Percentiles rank a stretch among this genome's conserved stretches.
Conservation (phyloP, 2,888 invertebrate genomes). For the Cryptops parisi region DNA sequence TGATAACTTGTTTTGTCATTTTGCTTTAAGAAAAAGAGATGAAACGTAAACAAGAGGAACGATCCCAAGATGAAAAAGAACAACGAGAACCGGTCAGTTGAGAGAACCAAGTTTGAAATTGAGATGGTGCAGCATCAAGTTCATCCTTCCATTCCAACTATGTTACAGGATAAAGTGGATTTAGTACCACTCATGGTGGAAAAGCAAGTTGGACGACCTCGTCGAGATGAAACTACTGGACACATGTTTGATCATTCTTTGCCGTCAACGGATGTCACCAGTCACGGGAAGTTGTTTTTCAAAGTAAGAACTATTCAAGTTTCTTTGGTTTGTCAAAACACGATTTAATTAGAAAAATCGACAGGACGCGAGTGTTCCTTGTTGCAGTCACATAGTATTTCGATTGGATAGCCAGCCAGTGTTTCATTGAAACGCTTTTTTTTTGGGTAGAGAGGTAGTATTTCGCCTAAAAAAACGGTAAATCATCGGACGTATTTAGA, state of each 20-base stretch:
- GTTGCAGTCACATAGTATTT: too few species aligned
- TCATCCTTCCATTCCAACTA: too few species aligned
- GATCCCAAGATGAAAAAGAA: background rate
- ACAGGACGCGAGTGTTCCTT: too few species aligned
- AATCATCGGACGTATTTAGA: background rate
- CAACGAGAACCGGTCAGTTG: background rate
- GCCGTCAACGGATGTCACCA: conserved; percentile 9
- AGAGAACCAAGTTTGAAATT: too few species aligned
- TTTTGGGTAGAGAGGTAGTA: too few species aligned
- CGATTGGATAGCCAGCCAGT: too few species aligned
- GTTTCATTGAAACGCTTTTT: too few species aligned
- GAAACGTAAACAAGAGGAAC: conserved; percentile 1
- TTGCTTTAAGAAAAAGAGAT: conserved; percentile 9
- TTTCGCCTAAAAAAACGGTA: too few species aligned
- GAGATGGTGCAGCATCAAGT: too few species aligned
- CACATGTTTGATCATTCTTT: conserved; percentile 5
- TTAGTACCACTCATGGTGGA: conserved; percentile 6
- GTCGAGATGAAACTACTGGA: conserved; percentile 1
- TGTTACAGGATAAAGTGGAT: too few species aligned
- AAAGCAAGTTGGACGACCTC: background rate
- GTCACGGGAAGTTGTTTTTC: background rate
- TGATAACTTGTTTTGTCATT: too few species aligned
- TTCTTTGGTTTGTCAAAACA: background rate
- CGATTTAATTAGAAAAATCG: background rate
- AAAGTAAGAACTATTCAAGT: background rate